A percentile compares a stretch with the other conserved stretches of the same genome.
Evolutionary conservation across 2,113 vertebrate species (phyloP).

Genomic region (Smithornis capensis): DNA sequence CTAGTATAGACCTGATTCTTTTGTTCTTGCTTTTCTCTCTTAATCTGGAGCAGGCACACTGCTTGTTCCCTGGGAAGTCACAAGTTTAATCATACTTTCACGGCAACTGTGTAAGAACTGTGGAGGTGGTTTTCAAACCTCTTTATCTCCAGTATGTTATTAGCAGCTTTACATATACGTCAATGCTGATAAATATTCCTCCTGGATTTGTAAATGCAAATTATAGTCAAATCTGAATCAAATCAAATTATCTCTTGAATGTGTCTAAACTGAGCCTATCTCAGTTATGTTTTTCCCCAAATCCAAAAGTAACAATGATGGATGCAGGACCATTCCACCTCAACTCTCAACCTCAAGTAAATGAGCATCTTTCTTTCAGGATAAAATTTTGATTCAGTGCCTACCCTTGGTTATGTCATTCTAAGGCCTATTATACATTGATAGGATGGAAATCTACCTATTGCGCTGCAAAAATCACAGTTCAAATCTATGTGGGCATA

Average conservation of each 20-base stretch:
- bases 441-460: not conserved
- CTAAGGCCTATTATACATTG: not conserved
- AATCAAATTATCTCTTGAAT: not conserved
- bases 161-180: not conserved
- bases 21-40: not conserved
- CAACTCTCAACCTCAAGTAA: not conserved
- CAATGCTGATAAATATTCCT: not conserved
- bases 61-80: not conserved
- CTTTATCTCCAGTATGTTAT: not conserved
- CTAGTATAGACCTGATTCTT: not conserved
- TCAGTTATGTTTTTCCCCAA: not conserved
- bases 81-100: not conserved
- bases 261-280: not conserved
- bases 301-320: not conserved
- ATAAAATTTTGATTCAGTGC: not conserved
- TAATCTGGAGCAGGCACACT: not conserved
- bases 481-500: accelerated
- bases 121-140: not conserved
- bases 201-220: not conserved
- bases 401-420: not conserved
- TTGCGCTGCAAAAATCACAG: not conserved
- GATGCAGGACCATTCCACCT: not conserved
- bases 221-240: not conserved
- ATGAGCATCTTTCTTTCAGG: not conserved
- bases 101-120: not conserved